Percentiles rank a stretch among this genome's conserved stretches.
phyloP scores from a whole-genome alignment of 2,113 vertebrate genomes.

The Oceanites oceanicus region DNA sequence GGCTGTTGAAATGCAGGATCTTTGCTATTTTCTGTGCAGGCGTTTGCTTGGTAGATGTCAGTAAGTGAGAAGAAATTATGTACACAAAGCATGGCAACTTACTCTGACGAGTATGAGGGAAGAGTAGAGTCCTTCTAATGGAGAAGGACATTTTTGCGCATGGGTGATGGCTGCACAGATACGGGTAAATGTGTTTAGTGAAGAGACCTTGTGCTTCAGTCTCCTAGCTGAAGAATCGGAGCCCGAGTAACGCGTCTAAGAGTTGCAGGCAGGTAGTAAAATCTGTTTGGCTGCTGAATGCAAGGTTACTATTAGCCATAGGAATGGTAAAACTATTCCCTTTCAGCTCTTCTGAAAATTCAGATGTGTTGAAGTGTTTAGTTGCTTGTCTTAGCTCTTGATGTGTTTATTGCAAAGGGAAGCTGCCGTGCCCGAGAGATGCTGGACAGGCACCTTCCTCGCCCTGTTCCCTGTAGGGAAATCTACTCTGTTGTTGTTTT shows the following conservation, averaged over 20 bases:
- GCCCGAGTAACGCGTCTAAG: accelerated
- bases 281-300: not conserved
- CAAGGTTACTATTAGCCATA: not conserved
- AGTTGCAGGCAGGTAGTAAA: not conserved
- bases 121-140: accelerated
- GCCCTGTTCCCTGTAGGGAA: not conserved
- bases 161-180: not conserved
- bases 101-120: accelerated
- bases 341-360: not conserved
- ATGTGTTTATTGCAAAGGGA: not conserved
- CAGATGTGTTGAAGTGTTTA: not conserved
- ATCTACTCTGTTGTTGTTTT: not conserved
- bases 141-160: accelerated
- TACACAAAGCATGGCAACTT: accelerated
- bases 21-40: not conserved
- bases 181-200: accelerated
- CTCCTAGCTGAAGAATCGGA: not conserved
- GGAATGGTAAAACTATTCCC: not conserved
- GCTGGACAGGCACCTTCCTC: not conserved
- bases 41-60: not conserved
- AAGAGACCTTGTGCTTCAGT: not conserved
- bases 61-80: not conserved
- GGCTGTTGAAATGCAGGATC: not conserved
- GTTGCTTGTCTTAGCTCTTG: not conserved
- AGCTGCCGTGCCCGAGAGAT: not conserved